phyloP scores from a whole-genome alignment of 2,797 vertebrate species.

The Denticeps clupeoides region DNA sequence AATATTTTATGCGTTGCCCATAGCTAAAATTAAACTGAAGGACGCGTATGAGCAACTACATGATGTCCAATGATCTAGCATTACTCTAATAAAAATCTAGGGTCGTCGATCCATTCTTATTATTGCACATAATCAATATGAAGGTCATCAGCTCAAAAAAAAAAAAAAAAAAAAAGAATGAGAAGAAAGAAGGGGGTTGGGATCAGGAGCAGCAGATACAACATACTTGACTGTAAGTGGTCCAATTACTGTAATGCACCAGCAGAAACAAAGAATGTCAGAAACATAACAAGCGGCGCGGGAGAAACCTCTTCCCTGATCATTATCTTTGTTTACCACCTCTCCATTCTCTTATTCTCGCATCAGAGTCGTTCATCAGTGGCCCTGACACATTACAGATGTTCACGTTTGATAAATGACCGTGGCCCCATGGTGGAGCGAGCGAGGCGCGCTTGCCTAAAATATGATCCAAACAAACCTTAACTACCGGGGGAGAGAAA shows the following conservation, averaged over 20 bases:
- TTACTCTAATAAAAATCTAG: too few relatives aligned
- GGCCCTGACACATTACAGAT: conserved; percentile 51
- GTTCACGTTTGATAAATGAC: conserved; percentile 53
- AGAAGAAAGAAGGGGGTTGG: conserved; percentile 10
- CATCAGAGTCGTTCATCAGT: conserved; percentile 50
- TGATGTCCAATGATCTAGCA: too few relatives aligned
- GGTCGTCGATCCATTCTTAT: too few relatives aligned
- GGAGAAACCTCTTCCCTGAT: conserved; percentile 34
- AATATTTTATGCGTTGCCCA: too few relatives aligned
- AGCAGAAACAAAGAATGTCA: background rate
- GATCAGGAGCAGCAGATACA: background rate
- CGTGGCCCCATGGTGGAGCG: conserved; percentile 24
- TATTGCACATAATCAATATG: conserved; percentile 13
- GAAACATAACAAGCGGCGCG: conserved; percentile 1
- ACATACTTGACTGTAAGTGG: background rate
- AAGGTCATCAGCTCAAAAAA: conserved; percentile 10
- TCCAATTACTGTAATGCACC: too few relatives aligned
- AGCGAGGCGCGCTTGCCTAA: conserved; percentile 37
- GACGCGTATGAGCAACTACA: too few relatives aligned
- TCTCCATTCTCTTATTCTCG: conserved; percentile 38
- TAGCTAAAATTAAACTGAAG: too few relatives aligned
- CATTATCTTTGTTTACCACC: conserved; percentile 47
- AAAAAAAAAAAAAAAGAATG: conserved; percentile 25
- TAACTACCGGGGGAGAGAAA: conserved; percentile 46
- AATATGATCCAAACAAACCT: conserved; percentile 45